These are phyloP conservation scores for Coenonympha glycerion DNA, from an alignment of 2,888 invertebrate genomes.

Conservation along the genomic window DNA sequence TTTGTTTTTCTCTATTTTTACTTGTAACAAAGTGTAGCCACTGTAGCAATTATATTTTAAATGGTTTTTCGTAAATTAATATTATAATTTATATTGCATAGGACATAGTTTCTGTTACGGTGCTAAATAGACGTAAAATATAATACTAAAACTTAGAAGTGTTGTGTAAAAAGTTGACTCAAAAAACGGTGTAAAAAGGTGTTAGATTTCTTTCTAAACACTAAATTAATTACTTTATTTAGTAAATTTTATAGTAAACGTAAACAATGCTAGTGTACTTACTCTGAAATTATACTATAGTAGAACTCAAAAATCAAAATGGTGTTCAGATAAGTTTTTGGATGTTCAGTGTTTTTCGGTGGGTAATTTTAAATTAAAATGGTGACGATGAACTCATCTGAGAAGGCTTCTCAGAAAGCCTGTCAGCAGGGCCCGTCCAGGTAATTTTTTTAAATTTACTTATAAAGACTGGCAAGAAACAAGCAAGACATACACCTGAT, in stretches of 20 bases:
- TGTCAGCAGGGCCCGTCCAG: slow-evolving; percentile 72
- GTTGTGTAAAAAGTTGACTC: not conserved
- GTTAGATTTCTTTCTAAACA: no score
- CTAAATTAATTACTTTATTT: no score
- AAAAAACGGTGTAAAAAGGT: not conserved
- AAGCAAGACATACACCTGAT: no score
- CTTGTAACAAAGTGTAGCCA: not conserved
- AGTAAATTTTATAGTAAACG: no score
- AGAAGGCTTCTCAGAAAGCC: slow-evolving; percentile 74
- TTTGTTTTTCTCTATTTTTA: slow-evolving; percentile 1
- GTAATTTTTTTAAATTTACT: no score
- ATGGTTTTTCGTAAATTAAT: not conserved
- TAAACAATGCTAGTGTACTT: not conserved
- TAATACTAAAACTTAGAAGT: not conserved
- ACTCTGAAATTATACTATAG: not conserved
- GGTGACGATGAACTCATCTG: slow-evolving; percentile 73
- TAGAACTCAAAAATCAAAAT: not conserved
- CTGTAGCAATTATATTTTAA: not conserved
- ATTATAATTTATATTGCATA: not conserved
- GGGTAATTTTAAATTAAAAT: slow-evolving; percentile 45
- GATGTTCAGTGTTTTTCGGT: not conserved
- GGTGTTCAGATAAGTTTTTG: not conserved
- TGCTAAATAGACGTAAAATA: not conserved
- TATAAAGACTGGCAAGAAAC: no score
- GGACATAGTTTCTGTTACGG: no score